Percentiles rank a stretch among this genome's conserved stretches.
These are phyloP conservation scores for Ophonus ardosiacus DNA, from an alignment of 2,888 invertebrate genomes.

Conservation along the genomic window DNA sequence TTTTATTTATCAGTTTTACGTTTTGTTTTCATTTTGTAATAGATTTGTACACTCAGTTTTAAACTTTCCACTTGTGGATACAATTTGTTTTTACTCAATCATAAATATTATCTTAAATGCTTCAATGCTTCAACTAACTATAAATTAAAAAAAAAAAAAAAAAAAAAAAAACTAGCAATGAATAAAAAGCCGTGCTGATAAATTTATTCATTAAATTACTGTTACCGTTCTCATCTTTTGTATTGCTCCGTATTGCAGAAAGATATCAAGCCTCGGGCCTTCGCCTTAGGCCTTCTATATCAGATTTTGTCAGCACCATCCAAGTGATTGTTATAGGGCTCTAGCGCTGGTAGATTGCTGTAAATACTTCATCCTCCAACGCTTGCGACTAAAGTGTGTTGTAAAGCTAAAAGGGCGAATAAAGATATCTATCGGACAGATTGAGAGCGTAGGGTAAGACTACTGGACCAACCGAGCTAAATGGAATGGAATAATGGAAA, in stretches of 20 bases:
- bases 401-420: slow-evolving; percentile 7
- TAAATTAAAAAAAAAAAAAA: too few species aligned
- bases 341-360: neutral
- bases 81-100: too few species aligned
- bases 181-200: too few species aligned
- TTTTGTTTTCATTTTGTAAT: too few species aligned
- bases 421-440: slow-evolving; percentile 26
- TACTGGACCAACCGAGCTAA: neutral
- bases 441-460: slow-evolving; percentile 13
- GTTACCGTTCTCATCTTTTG: too few species aligned
- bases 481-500: slow-evolving; percentile 40
- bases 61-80: too few species aligned
- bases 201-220: too few species aligned
- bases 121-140: too few species aligned
- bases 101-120: too few species aligned
- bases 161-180: too few species aligned
- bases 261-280: neutral
- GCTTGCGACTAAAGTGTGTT: neutral
- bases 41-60: too few species aligned
- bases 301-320: neutral
- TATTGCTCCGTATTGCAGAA: neutral
- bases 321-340: neutral
- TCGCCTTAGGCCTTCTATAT: neutral
- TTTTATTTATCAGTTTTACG: too few species aligned
- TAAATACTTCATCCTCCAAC: slow-evolving; percentile 16